Conservation (phyloP, 2,113 vertebrate genomes). For the Tinamus guttatus region DNA sequence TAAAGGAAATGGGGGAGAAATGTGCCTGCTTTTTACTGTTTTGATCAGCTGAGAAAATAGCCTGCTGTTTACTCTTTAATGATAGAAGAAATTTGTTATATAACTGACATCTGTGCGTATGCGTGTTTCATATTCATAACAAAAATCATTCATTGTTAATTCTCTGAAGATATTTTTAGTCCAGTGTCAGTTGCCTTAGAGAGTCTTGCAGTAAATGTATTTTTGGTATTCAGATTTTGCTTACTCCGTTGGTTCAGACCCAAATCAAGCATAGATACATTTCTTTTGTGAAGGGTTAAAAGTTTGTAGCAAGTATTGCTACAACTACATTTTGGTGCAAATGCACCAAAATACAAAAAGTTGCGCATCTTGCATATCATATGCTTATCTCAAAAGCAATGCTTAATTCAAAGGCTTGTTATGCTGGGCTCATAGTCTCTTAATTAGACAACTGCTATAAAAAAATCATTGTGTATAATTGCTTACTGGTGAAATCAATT, state of each 20-base stretch:
- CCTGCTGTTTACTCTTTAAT: conserved; percentile 32
- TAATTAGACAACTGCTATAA: conserved; percentile 27
- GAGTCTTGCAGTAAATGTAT: not conserved
- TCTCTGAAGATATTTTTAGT: conserved; percentile 12
- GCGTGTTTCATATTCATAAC: conserved; percentile 10
- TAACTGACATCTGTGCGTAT: conserved; percentile 46
- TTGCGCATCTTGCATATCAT: conserved; percentile 9
- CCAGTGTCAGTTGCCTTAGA: not conserved
- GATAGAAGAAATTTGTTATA: not conserved
- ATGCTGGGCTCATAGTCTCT: not conserved
- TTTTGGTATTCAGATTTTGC: not conserved
- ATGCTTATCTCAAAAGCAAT: not conserved
- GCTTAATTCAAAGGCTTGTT: not conserved
- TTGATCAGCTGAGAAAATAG: conserved; percentile 1
- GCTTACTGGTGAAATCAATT: conserved; percentile 21
- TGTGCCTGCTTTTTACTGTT: conserved; percentile 9
- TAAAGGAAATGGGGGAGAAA: not conserved
- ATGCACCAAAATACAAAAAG: conserved; percentile 26
- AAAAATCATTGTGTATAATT: conserved; percentile 36
- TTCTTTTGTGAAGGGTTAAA: not conserved
- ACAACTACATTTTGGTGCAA: no score
- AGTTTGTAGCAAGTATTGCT: not conserved
- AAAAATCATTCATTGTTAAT: conserved; percentile 29
- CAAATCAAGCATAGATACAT: not conserved
- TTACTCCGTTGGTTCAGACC: not conserved